Percentiles rank a stretch among this genome's conserved stretches.
These are phyloP conservation scores for Agonopterix subpropinquella DNA, from an alignment of 2,888 invertebrate species.

Conservation along the genomic window DNA sequence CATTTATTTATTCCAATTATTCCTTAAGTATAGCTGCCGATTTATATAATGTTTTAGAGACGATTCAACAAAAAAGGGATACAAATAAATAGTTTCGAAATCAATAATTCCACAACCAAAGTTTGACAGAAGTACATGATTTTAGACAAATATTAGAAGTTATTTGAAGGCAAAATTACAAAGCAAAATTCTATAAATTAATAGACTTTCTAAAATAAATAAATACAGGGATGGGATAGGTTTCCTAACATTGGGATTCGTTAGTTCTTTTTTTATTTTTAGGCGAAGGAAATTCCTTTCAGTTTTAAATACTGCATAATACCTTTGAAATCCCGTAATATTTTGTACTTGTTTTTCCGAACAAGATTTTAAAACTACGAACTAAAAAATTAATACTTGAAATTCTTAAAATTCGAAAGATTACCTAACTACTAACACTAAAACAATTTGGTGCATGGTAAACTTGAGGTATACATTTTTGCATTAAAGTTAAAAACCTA, in stretches of 20 bases:
- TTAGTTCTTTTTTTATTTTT: constrained; percentile 33
- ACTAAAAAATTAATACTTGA: constrained; percentile 56
- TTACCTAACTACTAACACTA: constrained; percentile 50
- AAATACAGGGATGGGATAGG: constrained; percentile 61
- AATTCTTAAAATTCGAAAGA: constrained; percentile 28
- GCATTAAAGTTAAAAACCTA: constrained; percentile 28
- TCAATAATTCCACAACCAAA: constrained; percentile 49
- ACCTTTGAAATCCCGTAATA: constrained; percentile 12
- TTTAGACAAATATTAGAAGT: constrained; percentile 23
- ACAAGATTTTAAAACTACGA: constrained; percentile 24
- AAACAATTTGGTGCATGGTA: constrained; percentile 71
- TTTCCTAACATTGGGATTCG: constrained; percentile 34
- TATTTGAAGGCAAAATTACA: constrained; percentile 61
- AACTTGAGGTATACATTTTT: constrained; percentile 69
- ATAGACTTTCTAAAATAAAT: constrained; percentile 60
- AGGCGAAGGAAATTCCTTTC: constrained; percentile 13
- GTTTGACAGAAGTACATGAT: constrained; percentile 22
- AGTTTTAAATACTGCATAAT: constrained; percentile 25
- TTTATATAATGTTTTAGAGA: constrained; percentile 41
- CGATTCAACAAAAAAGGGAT: constrained; percentile 53
- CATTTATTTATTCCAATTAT: constrained; percentile 71
- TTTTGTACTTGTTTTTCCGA: constrained; percentile 21
- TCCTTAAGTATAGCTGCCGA: constrained; percentile 69
- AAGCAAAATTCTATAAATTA: constrained; percentile 52
- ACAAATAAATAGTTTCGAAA: constrained; percentile 45